Evolutionary conservation across 2,797 vertebrate species (phyloP).

Genomic region (Manis javanica): DNA sequence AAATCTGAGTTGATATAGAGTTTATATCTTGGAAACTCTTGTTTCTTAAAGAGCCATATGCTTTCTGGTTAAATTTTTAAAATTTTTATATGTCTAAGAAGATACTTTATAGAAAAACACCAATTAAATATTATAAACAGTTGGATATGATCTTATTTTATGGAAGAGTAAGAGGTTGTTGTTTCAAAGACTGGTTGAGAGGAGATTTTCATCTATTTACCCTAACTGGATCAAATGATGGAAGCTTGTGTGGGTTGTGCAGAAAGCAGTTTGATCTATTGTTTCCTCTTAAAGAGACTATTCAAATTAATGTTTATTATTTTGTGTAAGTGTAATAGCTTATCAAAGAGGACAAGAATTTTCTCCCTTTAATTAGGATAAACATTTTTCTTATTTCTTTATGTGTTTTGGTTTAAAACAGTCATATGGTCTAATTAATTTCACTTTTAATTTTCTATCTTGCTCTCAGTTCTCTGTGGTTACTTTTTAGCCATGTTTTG

Average conservation of each 20-base stretch:
- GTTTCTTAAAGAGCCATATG: not conserved
- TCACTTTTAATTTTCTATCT: slow-evolving; percentile 21
- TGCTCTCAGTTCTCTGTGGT: not conserved
- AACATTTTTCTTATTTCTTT: not conserved
- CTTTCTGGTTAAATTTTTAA: slow-evolving; percentile 5
- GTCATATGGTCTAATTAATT: not conserved
- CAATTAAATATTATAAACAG: not conserved
- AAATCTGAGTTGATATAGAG: not conserved
- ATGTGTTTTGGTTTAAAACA: slow-evolving; percentile 2
- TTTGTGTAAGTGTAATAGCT: slow-evolving; percentile 1
- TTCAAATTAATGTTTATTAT: not conserved
- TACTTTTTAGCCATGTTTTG: slow-evolving; percentile 8
- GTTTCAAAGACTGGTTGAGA: not conserved
- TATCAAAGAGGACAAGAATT: slow-evolving; percentile 29
- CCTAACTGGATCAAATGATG: not conserved
- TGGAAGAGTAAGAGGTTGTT: not conserved
- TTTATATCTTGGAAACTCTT: slow-evolving; percentile 13
- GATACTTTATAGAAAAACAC: not conserved
- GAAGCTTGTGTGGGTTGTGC: slow-evolving; percentile 7
- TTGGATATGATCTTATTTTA: not conserved
- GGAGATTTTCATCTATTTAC: not conserved
- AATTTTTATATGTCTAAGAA: not conserved
- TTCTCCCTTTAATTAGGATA: slow-evolving; percentile 11
- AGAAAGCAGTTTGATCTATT: not conserved
- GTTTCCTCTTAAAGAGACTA: not conserved